Percentiles rank a stretch among this genome's conserved stretches.
Evolutionary conservation across 2,888 invertebrate genomes (phyloP).

Genomic region (Lordiphosa fenestrarum): DNA sequence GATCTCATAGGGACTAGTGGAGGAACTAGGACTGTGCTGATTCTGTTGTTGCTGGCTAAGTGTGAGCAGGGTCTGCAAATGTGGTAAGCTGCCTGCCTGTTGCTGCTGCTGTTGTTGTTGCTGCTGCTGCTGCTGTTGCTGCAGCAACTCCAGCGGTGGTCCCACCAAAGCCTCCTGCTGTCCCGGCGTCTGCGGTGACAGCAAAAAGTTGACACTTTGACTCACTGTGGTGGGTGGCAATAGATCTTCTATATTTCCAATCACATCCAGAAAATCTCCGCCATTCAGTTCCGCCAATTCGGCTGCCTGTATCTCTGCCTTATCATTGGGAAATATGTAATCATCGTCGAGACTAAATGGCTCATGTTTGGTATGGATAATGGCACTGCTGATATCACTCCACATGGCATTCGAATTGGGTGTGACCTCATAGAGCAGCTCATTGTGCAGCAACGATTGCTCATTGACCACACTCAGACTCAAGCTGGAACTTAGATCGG

Average conservation of each 20-base stretch:
- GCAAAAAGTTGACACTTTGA: constrained; percentile 66
- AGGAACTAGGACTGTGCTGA: constrained; percentile 41
- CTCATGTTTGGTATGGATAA: constrained; percentile 81
- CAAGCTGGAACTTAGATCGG: constrained; percentile 60
- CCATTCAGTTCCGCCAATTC: constrained; percentile 93
- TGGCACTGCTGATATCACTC: constrained; percentile 79
- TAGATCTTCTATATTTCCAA: constrained; percentile 90
- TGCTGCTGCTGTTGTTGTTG: constrained; percentile 54
- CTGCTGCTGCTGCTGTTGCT: constrained; percentile 67
- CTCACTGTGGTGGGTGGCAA: constrained; percentile 57
- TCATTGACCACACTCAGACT: constrained; percentile 47
- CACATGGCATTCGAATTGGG: constrained; percentile 80
- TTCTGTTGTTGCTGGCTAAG: constrained; percentile 57
- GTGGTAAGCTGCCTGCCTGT: constrained; percentile 47
- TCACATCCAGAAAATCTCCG: constrained; percentile 88
- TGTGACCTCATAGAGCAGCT: constrained; percentile 69
- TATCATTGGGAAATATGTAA: constrained; percentile 93
- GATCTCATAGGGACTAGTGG: constrained; percentile 79
- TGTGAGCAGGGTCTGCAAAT: constrained; percentile 54
- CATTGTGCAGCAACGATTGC: constrained; percentile 50
- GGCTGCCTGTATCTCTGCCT: constrained; percentile 90
- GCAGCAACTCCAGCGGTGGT: constrained; percentile 76
- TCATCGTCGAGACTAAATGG: constrained; percentile 92
- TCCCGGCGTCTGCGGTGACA: constrained; percentile 70
- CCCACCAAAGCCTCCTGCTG: constrained; percentile 63